Evolutionary conservation across 1,140 invertebrate genomes (phyloP), one percentile per base, ranked within the genome.

Genomic region (Kradibia gibbosae): DNA sequence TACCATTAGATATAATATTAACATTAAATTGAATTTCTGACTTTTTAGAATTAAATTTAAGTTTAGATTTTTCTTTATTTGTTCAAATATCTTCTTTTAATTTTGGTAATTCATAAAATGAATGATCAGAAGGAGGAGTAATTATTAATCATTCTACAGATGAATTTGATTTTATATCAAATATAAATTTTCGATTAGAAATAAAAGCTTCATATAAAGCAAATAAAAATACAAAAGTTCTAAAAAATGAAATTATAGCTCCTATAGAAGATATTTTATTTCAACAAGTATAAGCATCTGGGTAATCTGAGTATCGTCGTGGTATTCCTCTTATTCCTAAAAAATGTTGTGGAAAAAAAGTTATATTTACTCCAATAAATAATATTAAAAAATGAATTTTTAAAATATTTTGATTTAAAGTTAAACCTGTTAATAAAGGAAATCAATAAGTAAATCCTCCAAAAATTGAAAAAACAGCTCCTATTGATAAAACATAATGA

Each of bases 291-390:
- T 36, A 88, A 88, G 88, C 88, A 91, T 95, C 94, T 10, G 94
- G 93, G 83, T 95, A 96, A 89, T 96, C 94, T 50, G 93, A 93
- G 84, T 95, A 94, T 55, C 94, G 94, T 75, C 94, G 94, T 55
- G 95, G 95, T 91, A 95, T 95, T 1, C 95, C 94, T 60, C 91
- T 91, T 91, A 95, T 89, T 34, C 94, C 94, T 93, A 95, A 91
- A 88, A 95, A 96, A 92, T 95, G 94, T 92, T 95, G 93, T 31
- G 94, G 94, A 55, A 95, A 95, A 90, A 95, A 95, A n/a, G 94
- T 95, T 92, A 95, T 84, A 92, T 95, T 95, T 84, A 95, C 93
- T 80, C 94, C 93, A 84, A 94, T 85, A 92, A 95, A 95, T 92
- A 93, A 94, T 78, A 85, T 86, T 80, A 90, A 85, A 90, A 94